phyloP scores from a whole-genome alignment of 2,113 vertebrate genomes.

The Prochilodus magdalenae region DNA sequence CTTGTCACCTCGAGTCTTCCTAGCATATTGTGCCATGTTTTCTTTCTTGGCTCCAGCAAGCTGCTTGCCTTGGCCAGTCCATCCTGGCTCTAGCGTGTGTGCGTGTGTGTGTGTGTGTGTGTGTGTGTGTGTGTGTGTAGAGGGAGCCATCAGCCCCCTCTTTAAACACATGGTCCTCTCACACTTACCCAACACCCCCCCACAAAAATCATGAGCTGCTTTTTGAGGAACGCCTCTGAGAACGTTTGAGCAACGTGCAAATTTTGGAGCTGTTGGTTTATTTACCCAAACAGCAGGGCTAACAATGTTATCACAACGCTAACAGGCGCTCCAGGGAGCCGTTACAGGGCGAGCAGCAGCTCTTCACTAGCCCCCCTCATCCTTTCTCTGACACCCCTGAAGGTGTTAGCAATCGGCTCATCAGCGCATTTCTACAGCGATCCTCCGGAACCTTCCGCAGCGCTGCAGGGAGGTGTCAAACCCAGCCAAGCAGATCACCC shows the following conservation, averaged over 20 bases:
- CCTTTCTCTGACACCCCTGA: conserved; percentile 35
- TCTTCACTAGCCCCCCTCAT: conserved; percentile 18
- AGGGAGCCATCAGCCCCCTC: conserved; percentile 40
- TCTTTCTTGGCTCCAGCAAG: conserved; percentile 51
- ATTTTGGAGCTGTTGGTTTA: conserved; percentile 34
- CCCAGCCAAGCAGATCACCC: conserved; percentile 45
- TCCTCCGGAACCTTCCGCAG: conserved; percentile 43
- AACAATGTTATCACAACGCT: conserved; percentile 51
- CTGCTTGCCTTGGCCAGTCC: conserved; percentile 36
- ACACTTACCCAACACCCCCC: conserved; percentile 10
- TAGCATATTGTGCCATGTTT: conserved; percentile 57
- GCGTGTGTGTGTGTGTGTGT: conserved; percentile 29
- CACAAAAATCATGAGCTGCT: conserved; percentile 40
- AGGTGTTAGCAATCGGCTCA: conserved; percentile 54
- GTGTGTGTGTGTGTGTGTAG: conserved; percentile 28
- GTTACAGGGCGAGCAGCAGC: conserved; percentile 19
- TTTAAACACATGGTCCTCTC: conserved; percentile 48
- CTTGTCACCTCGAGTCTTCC: conserved; percentile 56
- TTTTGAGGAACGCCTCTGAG: conserved; percentile 39
- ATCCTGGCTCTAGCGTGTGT: conserved; percentile 32
- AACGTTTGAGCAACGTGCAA: conserved; percentile 29
- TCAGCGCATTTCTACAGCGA: conserved; percentile 51
- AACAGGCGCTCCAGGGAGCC: conserved; percentile 29
- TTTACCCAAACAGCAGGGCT: conserved; percentile 18
- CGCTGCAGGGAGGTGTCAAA: conserved; percentile 28